Conservation (phyloP, 1,140 invertebrate genomes). For the Mylabris phalerata region DNA sequence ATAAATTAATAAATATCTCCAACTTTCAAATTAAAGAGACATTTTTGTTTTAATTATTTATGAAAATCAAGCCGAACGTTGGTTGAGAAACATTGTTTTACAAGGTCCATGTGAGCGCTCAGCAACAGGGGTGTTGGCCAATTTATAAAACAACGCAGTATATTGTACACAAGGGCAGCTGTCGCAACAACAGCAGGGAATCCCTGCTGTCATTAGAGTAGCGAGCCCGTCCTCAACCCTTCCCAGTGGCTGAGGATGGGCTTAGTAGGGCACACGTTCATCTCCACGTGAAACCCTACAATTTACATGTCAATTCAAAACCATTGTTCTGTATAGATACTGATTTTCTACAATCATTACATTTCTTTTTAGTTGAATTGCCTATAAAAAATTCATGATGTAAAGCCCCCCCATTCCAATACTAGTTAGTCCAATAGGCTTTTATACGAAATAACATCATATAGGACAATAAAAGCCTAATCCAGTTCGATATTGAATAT, state of each 20-base stretch:
- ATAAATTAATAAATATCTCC: too few relatives aligned
- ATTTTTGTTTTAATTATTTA: too few relatives aligned
- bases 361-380: too few relatives aligned
- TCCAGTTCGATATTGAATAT: slow-evolving; percentile 28
- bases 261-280: neutral
- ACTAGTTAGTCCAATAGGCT: neutral
- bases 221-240: slow-evolving; percentile 1
- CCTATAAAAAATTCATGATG: too few relatives aligned
- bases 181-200: neutral
- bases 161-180: slow-evolving; percentile 10
- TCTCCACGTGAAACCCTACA: slow-evolving; percentile 2
- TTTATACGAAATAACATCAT: slow-evolving; percentile 1
- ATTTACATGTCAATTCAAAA: slow-evolving; percentile 13
- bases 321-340: slow-evolving; percentile 4
- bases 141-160: slow-evolving; percentile 13
- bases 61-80: too few relatives aligned
- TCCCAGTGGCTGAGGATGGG: neutral
- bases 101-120: neutral
- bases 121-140: slow-evolving; percentile 15
- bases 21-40: too few relatives aligned
- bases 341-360: neutral
- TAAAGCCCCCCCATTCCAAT: neutral
- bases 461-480: slow-evolving; percentile 27
- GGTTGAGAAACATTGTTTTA: too few relatives aligned
- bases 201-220: slow-evolving; percentile 9